Base-by-base conservation (phyloP, 2,888 invertebrate species). In the Cheilosia soror region DNA sequence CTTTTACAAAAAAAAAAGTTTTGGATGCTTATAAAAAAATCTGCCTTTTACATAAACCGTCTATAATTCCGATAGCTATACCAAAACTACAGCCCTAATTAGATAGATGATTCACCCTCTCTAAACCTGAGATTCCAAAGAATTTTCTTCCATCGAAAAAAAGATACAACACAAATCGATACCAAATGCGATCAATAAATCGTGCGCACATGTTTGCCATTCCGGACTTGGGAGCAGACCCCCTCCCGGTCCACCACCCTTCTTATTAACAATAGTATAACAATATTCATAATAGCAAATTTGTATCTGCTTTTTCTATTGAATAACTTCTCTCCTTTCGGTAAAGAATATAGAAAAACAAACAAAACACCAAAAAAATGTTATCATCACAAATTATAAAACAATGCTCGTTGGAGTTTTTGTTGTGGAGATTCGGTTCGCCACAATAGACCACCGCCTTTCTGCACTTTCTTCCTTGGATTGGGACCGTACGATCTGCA, bases 311-410 rank as follows among this genome's bases (percentile, higher is more conserved):
- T 11, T 2, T 58, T 62, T 49, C 55, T 40, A 37, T 49, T 40
- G 40, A 58, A 40, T 29, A 63, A 27, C 31, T 40, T 37, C 49
- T 49, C 27, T 40, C 29, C 58, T 31, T 20, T 58, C 20, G 55
- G n/a, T 7, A 31, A 58, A 47, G 33, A 69, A 60, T 31, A 47
- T 11, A 37, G 37, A 5, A 53, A 63, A 37, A 37, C 40, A 25
- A 42, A 58, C 60, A 31, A 37, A 13, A 13, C 9, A 65, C 44
- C 9, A 47, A 77, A 75, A 75, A 68, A 66, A 57, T 49, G n/a
- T 69, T 81, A 84, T 73, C 65, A 71, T 79, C 84, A 75, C 84
- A 84, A 84, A 84, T 84, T 79, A 84, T 84, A 80, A 84, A 80
- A 84, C 84, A 80, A 84, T 84, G 80, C 71, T 60, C 20, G 78